phyloP scores from a whole-genome alignment of 2,113 vertebrate genomes.

The Epinephelus lanceolatus region DNA sequence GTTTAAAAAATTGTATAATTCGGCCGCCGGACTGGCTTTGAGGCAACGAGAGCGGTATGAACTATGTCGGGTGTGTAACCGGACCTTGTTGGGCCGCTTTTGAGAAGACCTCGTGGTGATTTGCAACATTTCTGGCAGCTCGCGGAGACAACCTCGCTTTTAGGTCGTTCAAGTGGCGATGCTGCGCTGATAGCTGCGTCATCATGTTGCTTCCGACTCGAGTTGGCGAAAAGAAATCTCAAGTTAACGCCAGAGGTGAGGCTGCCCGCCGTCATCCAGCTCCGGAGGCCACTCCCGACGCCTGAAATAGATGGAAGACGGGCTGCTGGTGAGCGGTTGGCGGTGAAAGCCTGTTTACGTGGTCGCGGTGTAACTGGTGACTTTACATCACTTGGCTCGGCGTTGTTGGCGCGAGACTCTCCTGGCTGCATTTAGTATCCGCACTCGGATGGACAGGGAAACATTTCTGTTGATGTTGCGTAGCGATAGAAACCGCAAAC shows the following conservation, averaged over 20 bases:
- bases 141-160: conserved; percentile 70
- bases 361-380: conserved; percentile 52
- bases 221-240: conserved; percentile 82
- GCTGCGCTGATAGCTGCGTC: conserved; percentile 84
- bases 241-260: conserved; percentile 81
- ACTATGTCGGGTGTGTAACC: conserved; percentile 39
- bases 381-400: conserved; percentile 75
- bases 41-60: conserved; percentile 26
- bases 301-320: conserved; percentile 57
- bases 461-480: not conserved
- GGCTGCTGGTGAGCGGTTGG: conserved; percentile 31
- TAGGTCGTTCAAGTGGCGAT: conserved; percentile 82
- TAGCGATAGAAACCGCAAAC: not conserved
- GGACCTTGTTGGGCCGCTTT: conserved; percentile 51
- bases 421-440: conserved; percentile 42
- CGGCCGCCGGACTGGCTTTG: conserved; percentile 59
- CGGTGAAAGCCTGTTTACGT: conserved; percentile 49
- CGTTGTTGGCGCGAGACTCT: conserved; percentile 72
- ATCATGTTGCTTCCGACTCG: conserved; percentile 85
- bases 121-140: conserved; percentile 51
- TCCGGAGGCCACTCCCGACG: conserved; percentile 64
- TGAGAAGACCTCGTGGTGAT: conserved; percentile 22
- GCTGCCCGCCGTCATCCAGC: conserved; percentile 61
- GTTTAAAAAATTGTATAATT: conserved; percentile 81
- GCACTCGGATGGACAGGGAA: conserved; percentile 27